Base-by-base conservation (phyloP, 1,140 invertebrate genomes). In the Drosophila pruinosa region DNA sequence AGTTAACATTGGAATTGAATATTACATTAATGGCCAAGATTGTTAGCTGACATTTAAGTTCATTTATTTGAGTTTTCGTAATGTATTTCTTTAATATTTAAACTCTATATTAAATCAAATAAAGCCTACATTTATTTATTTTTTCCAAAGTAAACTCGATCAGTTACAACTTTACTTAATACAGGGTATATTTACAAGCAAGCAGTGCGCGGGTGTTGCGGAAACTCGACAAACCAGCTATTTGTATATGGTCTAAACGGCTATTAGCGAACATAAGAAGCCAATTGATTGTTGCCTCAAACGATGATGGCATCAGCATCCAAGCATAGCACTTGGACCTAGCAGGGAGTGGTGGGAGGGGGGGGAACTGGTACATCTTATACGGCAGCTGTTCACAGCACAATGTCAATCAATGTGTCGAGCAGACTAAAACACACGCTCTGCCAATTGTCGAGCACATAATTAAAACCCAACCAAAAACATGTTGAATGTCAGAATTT, bases 321-420 rank as follows among this genome's bases (percentile, higher is more conserved):
- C 28, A 31, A 31, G 28, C 28, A 31, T 10, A 31, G n/a, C 28
- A 31, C 28, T 31, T 28, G 26, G 8, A 28, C n/a, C n/a, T n/a
- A n/a, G n/a, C n/a, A n/a, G n/a, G n/a, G n/a, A n/a, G n/a, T n/a
- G n/a, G n/a, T n/a, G 28, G 8, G 28, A 31, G 28, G 28, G 28
- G 7, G 28, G 28, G 8, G n/a, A 2, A 12, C 4, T 10, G n/a
- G 31, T 6, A 28, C 8, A 8, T 28, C 54, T 56, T 75, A 75
- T 78, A 71, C 79, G 79, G 72, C 79, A 83, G 80, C 79, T 83
- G 80, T 41, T 48, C 75, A 79, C 72, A 83, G 75, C 38, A 68
- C 47, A 68, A 57, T 83, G 80, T 85, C 80, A 85, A 85, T 83
- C 75, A 83, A 67, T 72, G 39, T 59, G 78, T 43, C 72, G 78